These are phyloP conservation scores for Sesia apiformis DNA, from an alignment of 2,888 invertebrate species.

Conservation along the genomic window DNA sequence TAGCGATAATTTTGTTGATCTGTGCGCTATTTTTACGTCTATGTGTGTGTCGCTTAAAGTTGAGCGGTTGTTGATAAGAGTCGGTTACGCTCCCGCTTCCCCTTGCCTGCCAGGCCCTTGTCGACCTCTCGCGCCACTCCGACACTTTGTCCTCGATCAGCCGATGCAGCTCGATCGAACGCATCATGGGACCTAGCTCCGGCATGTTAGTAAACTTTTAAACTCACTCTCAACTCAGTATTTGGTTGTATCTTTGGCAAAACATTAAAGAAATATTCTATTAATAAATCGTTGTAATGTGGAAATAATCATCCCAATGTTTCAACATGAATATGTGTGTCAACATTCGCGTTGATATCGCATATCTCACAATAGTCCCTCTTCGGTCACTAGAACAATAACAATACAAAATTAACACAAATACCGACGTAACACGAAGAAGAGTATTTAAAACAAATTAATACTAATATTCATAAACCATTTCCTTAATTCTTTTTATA, in stretches of 20 bases:
- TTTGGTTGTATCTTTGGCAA: conserved; percentile 10
- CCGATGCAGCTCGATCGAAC: conserved; percentile 64
- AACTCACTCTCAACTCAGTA: conserved; percentile 9
- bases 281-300: no score
- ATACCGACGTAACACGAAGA: neutral
- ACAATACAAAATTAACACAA: neutral
- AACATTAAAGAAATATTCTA: no score
- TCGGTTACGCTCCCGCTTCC: conserved; percentile 53
- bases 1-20: conserved; percentile 72
- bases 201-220: conserved; percentile 35
- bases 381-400: neutral
- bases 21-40: conserved; percentile 69
- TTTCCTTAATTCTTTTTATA: no score
- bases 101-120: conserved; percentile 42
- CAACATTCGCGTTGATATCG: neutral
- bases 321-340: neutral
- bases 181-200: conserved; percentile 66
- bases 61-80: conserved; percentile 69
- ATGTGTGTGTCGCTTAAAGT: conserved; percentile 67
- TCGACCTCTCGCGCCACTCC: conserved; percentile 70
- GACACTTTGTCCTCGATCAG: conserved; percentile 69
- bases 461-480: no score
- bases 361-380: neutral
- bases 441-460: no score
- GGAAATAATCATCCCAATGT: no score